A percentile compares a stretch with the other conserved stretches of the same genome.
These are phyloP conservation scores for Aspidapion aeneum DNA, from an alignment of 2,888 invertebrate genomes.

Conservation along the genomic window DNA sequence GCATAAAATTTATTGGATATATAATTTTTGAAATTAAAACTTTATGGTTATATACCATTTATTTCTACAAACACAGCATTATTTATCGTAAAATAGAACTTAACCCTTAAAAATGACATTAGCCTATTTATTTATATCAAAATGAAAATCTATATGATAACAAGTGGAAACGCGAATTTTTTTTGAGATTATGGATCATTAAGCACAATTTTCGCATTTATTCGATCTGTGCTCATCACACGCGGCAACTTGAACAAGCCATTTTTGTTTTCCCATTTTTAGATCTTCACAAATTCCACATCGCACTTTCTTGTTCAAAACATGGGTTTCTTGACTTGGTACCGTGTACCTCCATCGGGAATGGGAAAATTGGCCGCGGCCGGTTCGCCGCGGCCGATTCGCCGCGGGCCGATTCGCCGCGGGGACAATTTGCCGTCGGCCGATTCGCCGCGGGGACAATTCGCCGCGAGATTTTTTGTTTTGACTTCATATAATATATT, in stretches of 20 bases:
- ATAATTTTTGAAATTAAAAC: slow-evolving; percentile 1
- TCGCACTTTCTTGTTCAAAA: slow-evolving; percentile 7
- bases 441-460: too few relatives aligned
- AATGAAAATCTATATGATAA: too few relatives aligned
- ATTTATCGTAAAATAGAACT: not conserved
- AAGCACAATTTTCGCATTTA: slow-evolving; percentile 5
- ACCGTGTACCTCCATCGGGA: too few relatives aligned
- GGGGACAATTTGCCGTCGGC: too few relatives aligned
- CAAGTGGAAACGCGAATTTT: not conserved
- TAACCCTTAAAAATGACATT: not conserved
- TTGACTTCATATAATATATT: too few relatives aligned
- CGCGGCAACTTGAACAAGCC: slow-evolving; percentile 9
- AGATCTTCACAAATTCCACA: slow-evolving; percentile 5
- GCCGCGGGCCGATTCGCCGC: too few relatives aligned
- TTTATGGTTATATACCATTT: not conserved
- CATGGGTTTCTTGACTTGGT: not conserved
- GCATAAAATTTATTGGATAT: slow-evolving; percentile 1
- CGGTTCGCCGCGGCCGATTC: too few relatives aligned
- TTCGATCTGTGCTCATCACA: slow-evolving; percentile 9
- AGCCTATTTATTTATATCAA: not conserved
- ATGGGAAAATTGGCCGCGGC: too few relatives aligned
- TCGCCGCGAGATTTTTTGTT: too few relatives aligned
- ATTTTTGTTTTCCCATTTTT: slow-evolving; percentile 7
- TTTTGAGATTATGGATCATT: slow-evolving; percentile 3
- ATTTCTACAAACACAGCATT: slow-evolving; percentile 1